These are phyloP conservation scores for Zoanthus gigantus DNA, from an alignment of 92 coral and sea anemone genomes.

Conservation along the genomic window DNA sequence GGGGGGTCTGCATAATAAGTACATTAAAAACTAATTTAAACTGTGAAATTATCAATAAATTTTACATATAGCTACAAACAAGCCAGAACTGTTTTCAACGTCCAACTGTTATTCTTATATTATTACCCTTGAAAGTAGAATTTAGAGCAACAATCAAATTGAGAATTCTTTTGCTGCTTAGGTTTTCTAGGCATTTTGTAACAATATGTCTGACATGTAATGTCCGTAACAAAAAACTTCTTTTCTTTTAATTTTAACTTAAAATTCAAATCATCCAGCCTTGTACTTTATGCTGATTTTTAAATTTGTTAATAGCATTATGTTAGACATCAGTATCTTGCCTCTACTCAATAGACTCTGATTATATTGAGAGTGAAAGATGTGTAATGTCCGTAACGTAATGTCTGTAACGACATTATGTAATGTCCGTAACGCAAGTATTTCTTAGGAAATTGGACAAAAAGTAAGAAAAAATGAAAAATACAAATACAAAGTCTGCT, in stretches of 20 bases:
- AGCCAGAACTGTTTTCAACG: slow-evolving; percentile 26
- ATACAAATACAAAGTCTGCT: neutral
- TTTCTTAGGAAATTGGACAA: neutral
- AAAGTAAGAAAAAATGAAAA: neutral
- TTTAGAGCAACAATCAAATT: slow-evolving; percentile 35
- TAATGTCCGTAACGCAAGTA: neutral
- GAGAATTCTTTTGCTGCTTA: slow-evolving; percentile 38
- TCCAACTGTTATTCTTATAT: slow-evolving; percentile 37
- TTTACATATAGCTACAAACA: slow-evolving; percentile 42
- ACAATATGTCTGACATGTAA: slow-evolving; percentile 40
- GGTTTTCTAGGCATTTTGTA: slow-evolving; percentile 36
- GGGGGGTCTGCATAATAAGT: slow-evolving; percentile 12
- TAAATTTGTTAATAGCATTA: slow-evolving; percentile 36
- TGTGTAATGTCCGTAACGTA: slow-evolving; percentile 1
- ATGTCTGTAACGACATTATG: slow-evolving; percentile 1
- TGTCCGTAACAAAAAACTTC: slow-evolving; percentile 36
- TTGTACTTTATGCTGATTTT: slow-evolving; percentile 39
- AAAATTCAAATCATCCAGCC: slow-evolving; percentile 37
- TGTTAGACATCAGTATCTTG: slow-evolving; percentile 29
- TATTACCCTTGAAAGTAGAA: slow-evolving; percentile 36
- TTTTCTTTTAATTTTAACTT: slow-evolving; percentile 26
- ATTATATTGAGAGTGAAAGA: neutral
- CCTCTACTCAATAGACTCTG: neutral
- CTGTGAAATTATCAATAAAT: slow-evolving; percentile 17
- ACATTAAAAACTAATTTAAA: slow-evolving; percentile 10